phyloP scores from a whole-genome alignment of 2,797 vertebrate genomes.

The Enteromius afrohamiltoni region DNA sequence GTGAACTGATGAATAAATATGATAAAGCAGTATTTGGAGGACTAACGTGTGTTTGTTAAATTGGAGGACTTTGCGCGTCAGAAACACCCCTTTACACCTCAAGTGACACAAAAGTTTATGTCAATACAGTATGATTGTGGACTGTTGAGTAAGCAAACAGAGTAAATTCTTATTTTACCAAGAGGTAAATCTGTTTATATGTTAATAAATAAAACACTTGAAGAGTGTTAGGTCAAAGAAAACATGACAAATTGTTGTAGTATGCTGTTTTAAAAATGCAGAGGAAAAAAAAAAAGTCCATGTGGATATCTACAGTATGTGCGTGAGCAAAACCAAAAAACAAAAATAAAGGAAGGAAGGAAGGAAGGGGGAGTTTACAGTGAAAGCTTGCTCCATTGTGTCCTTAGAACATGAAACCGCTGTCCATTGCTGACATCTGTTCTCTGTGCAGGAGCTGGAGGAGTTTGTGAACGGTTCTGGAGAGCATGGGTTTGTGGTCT shows the following conservation, averaged over 20 bases:
- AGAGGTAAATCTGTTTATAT: background rate
- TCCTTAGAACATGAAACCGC: conserved; percentile 21
- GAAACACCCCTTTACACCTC: no score
- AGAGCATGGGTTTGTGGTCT: conserved; percentile 89
- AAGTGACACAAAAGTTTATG: no score
- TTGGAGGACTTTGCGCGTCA: no score
- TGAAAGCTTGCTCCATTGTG: background rate
- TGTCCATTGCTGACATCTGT: background rate
- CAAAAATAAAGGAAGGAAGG: background rate
- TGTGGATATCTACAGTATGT: background rate
- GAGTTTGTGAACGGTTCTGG: conserved; percentile 90
- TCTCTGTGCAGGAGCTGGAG: conserved; percentile 83
- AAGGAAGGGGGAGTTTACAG: background rate
- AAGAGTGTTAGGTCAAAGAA: background rate
- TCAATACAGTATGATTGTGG: background rate
- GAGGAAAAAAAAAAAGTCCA: no score
- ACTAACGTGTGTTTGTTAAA: no score
- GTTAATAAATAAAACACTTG: background rate
- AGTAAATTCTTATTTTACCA: background rate
- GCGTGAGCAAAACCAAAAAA: background rate
- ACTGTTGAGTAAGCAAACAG: background rate
- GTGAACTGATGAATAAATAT: no score
- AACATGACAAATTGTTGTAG: background rate
- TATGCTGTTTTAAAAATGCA: conserved; percentile 1
- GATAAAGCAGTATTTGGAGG: no score